Percentiles rank a stretch among this genome's conserved stretches.
phyloP scores from a whole-genome alignment of 2,888 invertebrate species.

The Athalia cordata region DNA sequence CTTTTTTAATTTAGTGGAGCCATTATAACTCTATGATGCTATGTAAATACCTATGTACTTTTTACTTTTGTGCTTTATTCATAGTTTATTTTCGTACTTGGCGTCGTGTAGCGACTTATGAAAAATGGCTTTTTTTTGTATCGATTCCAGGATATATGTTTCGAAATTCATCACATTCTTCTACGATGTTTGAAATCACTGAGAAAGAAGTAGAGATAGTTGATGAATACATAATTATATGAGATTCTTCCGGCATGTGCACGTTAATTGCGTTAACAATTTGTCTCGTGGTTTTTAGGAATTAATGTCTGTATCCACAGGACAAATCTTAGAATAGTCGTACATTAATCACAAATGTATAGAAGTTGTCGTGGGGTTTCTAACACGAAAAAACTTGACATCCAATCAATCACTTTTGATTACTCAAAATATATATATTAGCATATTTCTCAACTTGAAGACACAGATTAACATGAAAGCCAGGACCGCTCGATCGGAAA shows the following conservation, averaged over 20 bases:
- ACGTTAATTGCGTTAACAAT: slow-evolving; percentile 18
- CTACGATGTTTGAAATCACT: not conserved
- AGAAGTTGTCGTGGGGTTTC: not conserved
- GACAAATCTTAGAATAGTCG: not conserved
- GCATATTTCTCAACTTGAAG: no score
- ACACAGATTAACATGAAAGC: no score
- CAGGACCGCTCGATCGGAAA: no score
- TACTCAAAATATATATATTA: not conserved
- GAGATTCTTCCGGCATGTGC: slow-evolving; percentile 31
- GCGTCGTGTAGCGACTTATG: not conserved
- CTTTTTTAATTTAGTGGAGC: no score
- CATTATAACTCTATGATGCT: not conserved
- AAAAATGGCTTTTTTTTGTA: not conserved
- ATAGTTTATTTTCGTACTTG: not conserved
- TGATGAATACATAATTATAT: not conserved
- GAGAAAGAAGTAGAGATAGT: not conserved
- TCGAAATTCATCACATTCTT: not conserved
- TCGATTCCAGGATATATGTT: not conserved
- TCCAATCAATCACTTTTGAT: not conserved
- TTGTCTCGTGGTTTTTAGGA: not conserved
- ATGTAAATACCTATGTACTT: not conserved
- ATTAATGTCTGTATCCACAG: slow-evolving; percentile 1
- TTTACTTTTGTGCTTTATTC: not conserved
- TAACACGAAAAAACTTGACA: not conserved
- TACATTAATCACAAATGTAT: slow-evolving; percentile 8